Evolutionary conservation across 1,140 invertebrate species (phyloP).

Genomic region (Carposina sasakii): DNA sequence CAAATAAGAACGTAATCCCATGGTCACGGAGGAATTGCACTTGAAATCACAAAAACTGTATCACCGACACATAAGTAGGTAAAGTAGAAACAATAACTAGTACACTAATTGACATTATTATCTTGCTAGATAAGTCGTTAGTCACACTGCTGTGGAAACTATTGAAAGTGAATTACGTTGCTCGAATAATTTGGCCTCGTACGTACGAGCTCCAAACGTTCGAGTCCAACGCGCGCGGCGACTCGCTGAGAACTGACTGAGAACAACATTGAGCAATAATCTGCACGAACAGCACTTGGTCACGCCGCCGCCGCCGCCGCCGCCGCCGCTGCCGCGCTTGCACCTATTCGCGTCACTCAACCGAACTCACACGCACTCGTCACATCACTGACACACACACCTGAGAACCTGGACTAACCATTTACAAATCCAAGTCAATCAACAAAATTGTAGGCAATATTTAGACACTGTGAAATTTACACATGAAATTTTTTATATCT

Average conservation of each 20-base stretch:
- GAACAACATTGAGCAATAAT: constrained; percentile 26
- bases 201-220: constrained; percentile 56
- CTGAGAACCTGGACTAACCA: constrained; percentile 26
- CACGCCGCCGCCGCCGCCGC: constrained; percentile 20
- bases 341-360: constrained; percentile 61
- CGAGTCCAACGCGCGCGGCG: constrained; percentile 51
- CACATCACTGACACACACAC: constrained; percentile 55
- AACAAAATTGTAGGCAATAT: no score
- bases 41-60: constrained; percentile 40
- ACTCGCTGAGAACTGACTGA: constrained; percentile 50
- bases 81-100: constrained; percentile 17
- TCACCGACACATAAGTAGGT: constrained; percentile 34
- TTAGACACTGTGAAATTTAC: no score
- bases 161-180: constrained; percentile 14
- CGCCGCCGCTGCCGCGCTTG: constrained; percentile 28
- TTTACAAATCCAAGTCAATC: no score
- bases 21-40: constrained; percentile 51
- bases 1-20: constrained; percentile 52
- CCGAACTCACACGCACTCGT: constrained; percentile 60
- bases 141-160: constrained; percentile 33
- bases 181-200: constrained; percentile 49
- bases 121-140: constrained; percentile 55
- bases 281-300: no score
- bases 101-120: constrained; percentile 60
- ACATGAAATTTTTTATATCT: no score